Base-by-base conservation (phyloP, 2,113 vertebrate species). In the Cardinalis cardinalis region DNA sequence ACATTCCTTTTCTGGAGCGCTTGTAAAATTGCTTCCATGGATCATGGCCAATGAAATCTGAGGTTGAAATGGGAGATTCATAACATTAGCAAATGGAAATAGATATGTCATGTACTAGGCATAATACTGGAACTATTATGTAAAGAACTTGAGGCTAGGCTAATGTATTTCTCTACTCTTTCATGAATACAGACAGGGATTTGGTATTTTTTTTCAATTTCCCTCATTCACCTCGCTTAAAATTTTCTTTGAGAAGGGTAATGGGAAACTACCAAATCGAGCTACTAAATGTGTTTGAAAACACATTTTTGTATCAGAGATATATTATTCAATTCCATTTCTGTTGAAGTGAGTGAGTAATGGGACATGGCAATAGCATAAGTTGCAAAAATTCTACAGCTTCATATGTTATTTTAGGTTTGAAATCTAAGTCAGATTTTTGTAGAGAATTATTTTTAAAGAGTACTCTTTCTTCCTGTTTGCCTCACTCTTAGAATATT, bases 401-500 rank as follows among this genome's bases (percentile, higher is more conserved):
- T 65, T 13, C 12, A 29, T 72, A 52, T 81, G 3, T 55, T 92
- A 70, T 93, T 95, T n/a, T 23, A 7, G 3, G 7, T 2, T 76
- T 80, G n/a, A 12, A 38, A 19, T 58, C 10, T 49, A 80, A 56
- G 5, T 36, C 12, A 43, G 8, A 25, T 63, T 70, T 96, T 78
- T 48, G 7, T 87, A 59, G 26, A 60, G 3, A 56, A 49, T 75
- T 85, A 71, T 71, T 93, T 90, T 87, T 34, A 56, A 88, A 80
- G 69, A 52, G 44, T 91, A 77, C 75, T 76, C 12, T 95, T 92
- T 15, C 14, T 86, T 93, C 19, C 43, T 74, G 49, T 90, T 95
- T 89, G n/a, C 29, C 48, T 91, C 17, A 28, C n/a, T 66, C 26
- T 95, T 38, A 85, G 81, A 71, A 63, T 84, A 48, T 52, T 95